Percentiles rank a stretch among this genome's conserved stretches.
These are phyloP conservation scores for Spinibarbus caldwelli DNA, from an alignment of 2,797 vertebrate genomes.

Conservation along the genomic window DNA sequence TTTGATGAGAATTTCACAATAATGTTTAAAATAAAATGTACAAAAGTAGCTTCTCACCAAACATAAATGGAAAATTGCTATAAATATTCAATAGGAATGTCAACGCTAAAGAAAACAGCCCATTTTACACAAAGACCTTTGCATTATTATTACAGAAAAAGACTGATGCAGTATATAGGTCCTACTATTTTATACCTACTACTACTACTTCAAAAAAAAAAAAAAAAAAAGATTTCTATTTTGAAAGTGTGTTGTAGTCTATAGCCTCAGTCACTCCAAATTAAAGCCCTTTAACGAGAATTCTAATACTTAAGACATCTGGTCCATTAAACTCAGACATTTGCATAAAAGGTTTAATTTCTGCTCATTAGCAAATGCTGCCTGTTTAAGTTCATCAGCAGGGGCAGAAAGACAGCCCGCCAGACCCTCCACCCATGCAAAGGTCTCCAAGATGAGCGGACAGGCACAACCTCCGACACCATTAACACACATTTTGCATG, in stretches of 20 bases:
- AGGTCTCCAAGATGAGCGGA: conserved; percentile 21
- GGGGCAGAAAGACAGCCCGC: conserved; percentile 35
- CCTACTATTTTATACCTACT: conserved; percentile 54
- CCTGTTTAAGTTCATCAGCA: conserved; percentile 57
- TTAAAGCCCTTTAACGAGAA: conserved; percentile 65
- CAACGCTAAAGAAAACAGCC: conserved; percentile 3
- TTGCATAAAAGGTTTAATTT: conserved; percentile 70
- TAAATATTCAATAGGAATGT: conserved; percentile 28
- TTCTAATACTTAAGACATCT: conserved; percentile 73
- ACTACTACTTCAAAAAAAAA: background rate
- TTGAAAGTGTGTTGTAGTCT: conserved; percentile 60
- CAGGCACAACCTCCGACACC: conserved; percentile 47
- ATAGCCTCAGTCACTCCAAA: conserved; percentile 72
- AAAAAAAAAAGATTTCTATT: conserved; percentile 53
- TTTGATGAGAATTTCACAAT: background rate
- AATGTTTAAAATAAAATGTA: background rate
- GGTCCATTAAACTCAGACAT: conserved; percentile 73
- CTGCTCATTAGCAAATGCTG: conserved; percentile 69
- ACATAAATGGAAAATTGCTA: conserved; percentile 12
- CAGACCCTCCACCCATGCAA: conserved; percentile 19
- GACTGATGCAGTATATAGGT: conserved; percentile 46
- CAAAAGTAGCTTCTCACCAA: background rate
- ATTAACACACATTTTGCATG: conserved; percentile 40
- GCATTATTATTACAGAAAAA: background rate
- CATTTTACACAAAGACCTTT: background rate